Conservation (phyloP, 2,113 vertebrate species). For the Ammodytes marinus region DNA sequence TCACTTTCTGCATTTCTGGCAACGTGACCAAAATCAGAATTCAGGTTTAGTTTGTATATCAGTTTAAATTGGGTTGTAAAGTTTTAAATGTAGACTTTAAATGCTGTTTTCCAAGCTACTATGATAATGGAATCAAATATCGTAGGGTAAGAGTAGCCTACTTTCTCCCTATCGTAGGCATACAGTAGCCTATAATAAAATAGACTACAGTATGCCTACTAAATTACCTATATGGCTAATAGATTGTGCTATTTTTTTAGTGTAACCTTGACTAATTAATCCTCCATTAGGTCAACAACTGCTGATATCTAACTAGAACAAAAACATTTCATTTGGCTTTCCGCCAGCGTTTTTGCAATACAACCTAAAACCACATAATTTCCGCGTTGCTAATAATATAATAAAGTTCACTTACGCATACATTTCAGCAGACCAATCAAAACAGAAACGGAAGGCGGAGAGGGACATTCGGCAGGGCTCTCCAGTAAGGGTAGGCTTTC, state of each 20-base stretch:
- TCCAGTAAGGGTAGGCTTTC: neutral
- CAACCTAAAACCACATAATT: neutral
- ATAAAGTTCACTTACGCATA: neutral
- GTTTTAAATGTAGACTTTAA: no score
- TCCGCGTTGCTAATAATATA: neutral
- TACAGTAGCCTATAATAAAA: no score
- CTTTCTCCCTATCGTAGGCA: no score
- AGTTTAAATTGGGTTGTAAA: no score
- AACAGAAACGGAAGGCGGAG: slow-evolving; percentile 50
- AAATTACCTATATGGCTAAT: neutral
- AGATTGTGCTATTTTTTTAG: neutral
- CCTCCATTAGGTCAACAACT: neutral
- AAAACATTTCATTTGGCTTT: neutral
- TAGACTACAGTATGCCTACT: no score
- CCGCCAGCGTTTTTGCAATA: neutral
- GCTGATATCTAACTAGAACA: neutral
- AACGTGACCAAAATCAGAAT: neutral
- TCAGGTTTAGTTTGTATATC: neutral
- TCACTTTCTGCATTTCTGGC: neutral
- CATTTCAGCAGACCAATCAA: slow-evolving; percentile 8
- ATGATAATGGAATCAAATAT: no score
- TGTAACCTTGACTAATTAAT: neutral
- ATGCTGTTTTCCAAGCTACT: no score
- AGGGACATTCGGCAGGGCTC: neutral
- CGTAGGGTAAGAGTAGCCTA: no score